phyloP scores from a whole-genome alignment of 2,113 vertebrate species.

The Indri indri region DNA sequence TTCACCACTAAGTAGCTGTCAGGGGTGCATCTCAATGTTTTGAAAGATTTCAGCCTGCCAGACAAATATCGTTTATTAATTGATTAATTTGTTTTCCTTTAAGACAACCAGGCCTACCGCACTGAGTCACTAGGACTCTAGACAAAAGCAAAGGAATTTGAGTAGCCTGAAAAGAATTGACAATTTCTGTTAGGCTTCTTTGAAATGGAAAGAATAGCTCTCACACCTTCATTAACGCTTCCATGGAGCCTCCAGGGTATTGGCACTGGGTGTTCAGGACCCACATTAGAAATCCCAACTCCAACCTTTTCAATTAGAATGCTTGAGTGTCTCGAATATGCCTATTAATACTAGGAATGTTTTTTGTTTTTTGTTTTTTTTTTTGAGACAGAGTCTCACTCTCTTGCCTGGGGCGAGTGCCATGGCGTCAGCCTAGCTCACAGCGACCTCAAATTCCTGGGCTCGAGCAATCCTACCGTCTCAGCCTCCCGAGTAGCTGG shows the following conservation, averaged over 20 bases:
- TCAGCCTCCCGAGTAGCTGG: no score
- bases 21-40: not conserved
- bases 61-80: constrained; percentile 6
- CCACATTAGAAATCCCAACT: not conserved
- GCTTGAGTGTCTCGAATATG: not conserved
- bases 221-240: not conserved
- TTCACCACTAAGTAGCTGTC: not conserved
- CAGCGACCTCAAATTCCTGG: no score
- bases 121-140: not conserved
- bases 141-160: constrained; percentile 8
- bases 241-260: not conserved
- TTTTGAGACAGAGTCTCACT: no score
- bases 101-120: not conserved
- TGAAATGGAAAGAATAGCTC: not conserved
- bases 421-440: no score
- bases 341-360: not conserved
- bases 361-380: not conserved
- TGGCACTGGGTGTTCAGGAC: not conserved
- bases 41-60: constrained; percentile 9
- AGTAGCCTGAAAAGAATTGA: not conserved
- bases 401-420: no score
- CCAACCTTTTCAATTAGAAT: not conserved
- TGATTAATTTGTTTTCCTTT: not conserved
- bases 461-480: no score
- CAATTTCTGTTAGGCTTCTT: not conserved